Evolutionary conservation across 30 jellyfish, hydroid and myxozoan genomes (phyloP).

Genomic region (Cassiopea xamachana): DNA sequence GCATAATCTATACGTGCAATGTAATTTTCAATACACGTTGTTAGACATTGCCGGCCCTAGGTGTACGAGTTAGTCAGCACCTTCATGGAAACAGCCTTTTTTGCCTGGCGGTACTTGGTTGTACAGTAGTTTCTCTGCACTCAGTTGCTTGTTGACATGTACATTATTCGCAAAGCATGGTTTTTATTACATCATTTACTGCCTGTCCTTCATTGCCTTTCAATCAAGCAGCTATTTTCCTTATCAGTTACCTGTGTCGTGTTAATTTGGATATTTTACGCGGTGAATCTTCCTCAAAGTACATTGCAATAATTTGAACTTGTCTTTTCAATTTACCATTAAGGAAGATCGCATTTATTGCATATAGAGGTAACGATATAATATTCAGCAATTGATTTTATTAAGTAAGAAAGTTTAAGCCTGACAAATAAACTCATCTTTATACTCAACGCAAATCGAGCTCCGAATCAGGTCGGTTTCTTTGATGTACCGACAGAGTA

Average conservation of each 20-base stretch:
- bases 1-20: no score
- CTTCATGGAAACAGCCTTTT: not conserved
- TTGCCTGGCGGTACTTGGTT: not conserved
- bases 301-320: slow-evolving; percentile 21
- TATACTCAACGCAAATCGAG: slow-evolving; percentile 51
- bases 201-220: not conserved
- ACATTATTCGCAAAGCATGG: not conserved
- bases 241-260: slow-evolving; percentile 29
- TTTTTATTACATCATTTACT: not conserved
- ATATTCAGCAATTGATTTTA: slow-evolving; percentile 34
- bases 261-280: slow-evolving; percentile 54
- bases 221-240: slow-evolving; percentile 19
- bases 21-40: not conserved
- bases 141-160: not conserved
- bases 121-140: not conserved
- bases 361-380: slow-evolving; percentile 14
- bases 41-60: not conserved
- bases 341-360: slow-evolving; percentile 22
- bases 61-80: not conserved
- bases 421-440: slow-evolving; percentile 66
- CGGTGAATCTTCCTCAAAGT: slow-evolving; percentile 27
- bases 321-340: slow-evolving; percentile 46
- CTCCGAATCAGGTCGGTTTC: slow-evolving; percentile 66
- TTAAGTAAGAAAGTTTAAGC: slow-evolving; percentile 55
- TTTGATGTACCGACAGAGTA: slow-evolving; percentile 35